Evolutionary conservation across 2,797 vertebrate species (phyloP).

Genomic region (Myripristis jacobus): DNA sequence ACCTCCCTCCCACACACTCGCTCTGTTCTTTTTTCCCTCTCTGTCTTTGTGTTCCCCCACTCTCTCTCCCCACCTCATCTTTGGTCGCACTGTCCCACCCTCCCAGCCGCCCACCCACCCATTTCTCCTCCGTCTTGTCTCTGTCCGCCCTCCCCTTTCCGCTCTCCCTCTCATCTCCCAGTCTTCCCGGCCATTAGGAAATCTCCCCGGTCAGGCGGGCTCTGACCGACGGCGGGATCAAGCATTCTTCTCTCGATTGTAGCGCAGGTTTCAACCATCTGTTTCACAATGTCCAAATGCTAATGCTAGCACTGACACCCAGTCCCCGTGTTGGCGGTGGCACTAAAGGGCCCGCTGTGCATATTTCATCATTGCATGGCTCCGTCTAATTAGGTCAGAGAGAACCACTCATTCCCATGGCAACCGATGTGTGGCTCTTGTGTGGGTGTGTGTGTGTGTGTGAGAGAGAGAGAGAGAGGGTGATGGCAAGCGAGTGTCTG

Average conservation of each 20-base stretch:
- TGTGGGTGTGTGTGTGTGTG: slow-evolving; percentile 24
- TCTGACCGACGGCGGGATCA: slow-evolving; percentile 34
- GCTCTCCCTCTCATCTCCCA: slow-evolving; percentile 10
- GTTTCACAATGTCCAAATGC: slow-evolving; percentile 46
- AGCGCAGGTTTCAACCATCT: slow-evolving; percentile 27
- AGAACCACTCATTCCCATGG: slow-evolving; percentile 80
- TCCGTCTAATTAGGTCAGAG: slow-evolving; percentile 83
- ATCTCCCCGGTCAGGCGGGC: slow-evolving; percentile 2
- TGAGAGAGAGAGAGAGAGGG: slow-evolving; percentile 20
- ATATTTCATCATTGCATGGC: slow-evolving; percentile 80
- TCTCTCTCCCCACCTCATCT: slow-evolving; percentile 3
- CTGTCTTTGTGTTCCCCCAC: background rate
- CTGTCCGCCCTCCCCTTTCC: background rate
- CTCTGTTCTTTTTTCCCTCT: background rate
- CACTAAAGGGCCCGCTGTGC: slow-evolving; percentile 69
- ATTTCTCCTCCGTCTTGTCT: background rate
- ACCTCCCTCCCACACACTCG: background rate
- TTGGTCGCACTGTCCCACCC: background rate
- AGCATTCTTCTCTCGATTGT: slow-evolving; percentile 11
- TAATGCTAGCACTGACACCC: slow-evolving; percentile 49
- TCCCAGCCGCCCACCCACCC: background rate
- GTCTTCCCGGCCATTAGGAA: slow-evolving; percentile 15
- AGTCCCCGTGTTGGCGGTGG: slow-evolving; percentile 43
- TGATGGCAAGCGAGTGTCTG: slow-evolving; percentile 46
- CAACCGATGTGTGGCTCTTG: slow-evolving; percentile 69